A percentile compares a stretch with the other conserved stretches of the same genome.
Evolutionary conservation across 2,888 invertebrate species (phyloP).

Genomic region (Plagodis pulveraria): DNA sequence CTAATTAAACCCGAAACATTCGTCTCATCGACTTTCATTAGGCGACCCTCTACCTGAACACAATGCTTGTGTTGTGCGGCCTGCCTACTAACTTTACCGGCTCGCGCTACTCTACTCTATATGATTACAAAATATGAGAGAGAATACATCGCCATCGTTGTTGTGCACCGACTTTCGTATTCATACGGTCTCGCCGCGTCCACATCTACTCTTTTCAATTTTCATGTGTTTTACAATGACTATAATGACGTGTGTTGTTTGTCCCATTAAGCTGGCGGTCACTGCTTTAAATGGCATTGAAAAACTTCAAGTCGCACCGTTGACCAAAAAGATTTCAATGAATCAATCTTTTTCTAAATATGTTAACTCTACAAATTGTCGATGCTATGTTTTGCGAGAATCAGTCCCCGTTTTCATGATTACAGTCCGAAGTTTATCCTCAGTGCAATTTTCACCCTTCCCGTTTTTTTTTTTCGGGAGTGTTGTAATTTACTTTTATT

Average conservation of each 20-base stretch:
- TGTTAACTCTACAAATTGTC: neutral
- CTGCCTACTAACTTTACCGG: conserved; percentile 49
- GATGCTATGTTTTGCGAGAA: conserved; percentile 8
- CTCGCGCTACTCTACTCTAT: conserved; percentile 39
- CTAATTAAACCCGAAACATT: conserved; percentile 69
- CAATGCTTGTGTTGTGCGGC: conserved; percentile 46
- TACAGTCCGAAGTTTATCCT: conserved; percentile 22
- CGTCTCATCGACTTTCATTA: conserved; percentile 71
- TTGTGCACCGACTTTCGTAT: conserved; percentile 38
- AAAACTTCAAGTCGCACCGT: conserved; percentile 6
- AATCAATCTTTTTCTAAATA: no score
- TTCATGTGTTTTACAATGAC: conserved; percentile 12
- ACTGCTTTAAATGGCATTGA: conserved; percentile 18
- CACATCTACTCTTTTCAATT: conserved; percentile 17
- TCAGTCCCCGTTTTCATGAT: conserved; percentile 19
- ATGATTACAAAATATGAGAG: conserved; percentile 34
- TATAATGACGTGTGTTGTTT: conserved; percentile 13
- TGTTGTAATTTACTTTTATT: conserved; percentile 31
- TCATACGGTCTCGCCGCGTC: conserved; percentile 18
- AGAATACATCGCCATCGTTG: no score
- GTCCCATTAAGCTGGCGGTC: conserved; percentile 14
- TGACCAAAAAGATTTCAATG: neutral
- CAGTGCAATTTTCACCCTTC: conserved; percentile 15
- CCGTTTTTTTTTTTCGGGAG: conserved; percentile 20
- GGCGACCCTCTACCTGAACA: conserved; percentile 64